These are phyloP conservation scores for Hepsetus odoe DNA, from an alignment of 2,113 vertebrate genomes.

Conservation along the genomic window DNA sequence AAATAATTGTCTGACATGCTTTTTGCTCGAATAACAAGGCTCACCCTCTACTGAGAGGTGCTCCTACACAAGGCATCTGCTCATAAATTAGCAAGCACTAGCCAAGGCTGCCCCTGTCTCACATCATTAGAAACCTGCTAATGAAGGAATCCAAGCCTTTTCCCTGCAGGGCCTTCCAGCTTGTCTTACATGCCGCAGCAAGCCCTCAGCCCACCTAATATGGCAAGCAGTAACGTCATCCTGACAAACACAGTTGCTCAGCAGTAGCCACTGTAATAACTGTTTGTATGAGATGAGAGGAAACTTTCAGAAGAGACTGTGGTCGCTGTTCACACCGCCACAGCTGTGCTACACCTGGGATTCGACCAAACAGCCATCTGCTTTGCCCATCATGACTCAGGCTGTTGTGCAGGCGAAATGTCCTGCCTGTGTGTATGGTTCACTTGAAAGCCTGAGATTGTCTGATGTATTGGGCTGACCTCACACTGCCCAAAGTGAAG, in stretches of 20 bases:
- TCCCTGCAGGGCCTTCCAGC: not conserved
- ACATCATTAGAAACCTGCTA: slow-evolving; percentile 40
- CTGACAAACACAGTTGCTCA: slow-evolving; percentile 6
- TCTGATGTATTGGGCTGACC: not conserved
- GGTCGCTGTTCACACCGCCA: not conserved
- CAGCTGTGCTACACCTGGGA: slow-evolving; percentile 43
- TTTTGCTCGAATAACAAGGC: slow-evolving; percentile 24
- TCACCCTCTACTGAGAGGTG: slow-evolving; percentile 31
- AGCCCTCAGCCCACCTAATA: not conserved
- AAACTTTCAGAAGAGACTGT: slow-evolving; percentile 2
- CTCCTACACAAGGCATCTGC: slow-evolving; percentile 30
- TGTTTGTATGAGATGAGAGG: not conserved
- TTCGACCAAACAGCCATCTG: slow-evolving; percentile 24
- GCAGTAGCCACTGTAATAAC: not conserved
- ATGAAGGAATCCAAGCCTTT: slow-evolving; percentile 49
- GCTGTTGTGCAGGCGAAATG: slow-evolving; percentile 5
- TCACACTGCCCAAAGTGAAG: not conserved
- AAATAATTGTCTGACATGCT: slow-evolving; percentile 50
- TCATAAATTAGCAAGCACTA: slow-evolving; percentile 45
- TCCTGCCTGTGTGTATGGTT: slow-evolving; percentile 16
- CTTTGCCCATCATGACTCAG: slow-evolving; percentile 7
- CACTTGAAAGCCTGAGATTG: not conserved
- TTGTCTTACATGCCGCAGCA: not conserved
- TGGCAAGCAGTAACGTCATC: not conserved
- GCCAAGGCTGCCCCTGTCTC: slow-evolving; percentile 22